Evolutionary conservation across 1,140 invertebrate genomes (phyloP).

Genomic region (Tetragnatha versicolor): DNA sequence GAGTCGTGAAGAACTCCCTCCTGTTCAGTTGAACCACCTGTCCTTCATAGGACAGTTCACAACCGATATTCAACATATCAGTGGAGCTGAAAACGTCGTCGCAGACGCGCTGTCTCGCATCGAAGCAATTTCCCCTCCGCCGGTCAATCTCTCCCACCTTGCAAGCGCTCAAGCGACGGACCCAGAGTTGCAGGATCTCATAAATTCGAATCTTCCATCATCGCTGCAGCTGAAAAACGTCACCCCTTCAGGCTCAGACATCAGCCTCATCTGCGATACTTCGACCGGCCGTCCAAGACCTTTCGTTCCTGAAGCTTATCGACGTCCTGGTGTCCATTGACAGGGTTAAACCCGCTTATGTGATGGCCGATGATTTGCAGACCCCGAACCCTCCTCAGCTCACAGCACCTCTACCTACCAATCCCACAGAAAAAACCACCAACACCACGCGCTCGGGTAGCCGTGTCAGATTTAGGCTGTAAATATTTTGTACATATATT

Average conservation of each 20-base stretch:
- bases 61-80: neutral
- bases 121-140: neutral
- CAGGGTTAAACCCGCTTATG: too few relatives aligned
- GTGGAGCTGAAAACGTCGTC: neutral
- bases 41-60: neutral
- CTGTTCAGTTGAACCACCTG: neutral
- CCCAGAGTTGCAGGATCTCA: neutral
- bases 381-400: too few relatives aligned
- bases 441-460: too few relatives aligned
- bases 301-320: neutral
- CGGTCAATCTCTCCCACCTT: neutral
- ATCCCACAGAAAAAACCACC: too few relatives aligned
- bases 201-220: neutral
- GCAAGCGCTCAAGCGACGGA: neutral
- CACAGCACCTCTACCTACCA: too few relatives aligned
- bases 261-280: neutral
- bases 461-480: too few relatives aligned
- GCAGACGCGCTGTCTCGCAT: neutral
- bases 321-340: neutral
- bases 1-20: too few relatives aligned
- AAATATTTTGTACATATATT: too few relatives aligned
- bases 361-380: too few relatives aligned
- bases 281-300: neutral
- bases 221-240: conserved; percentile 1
- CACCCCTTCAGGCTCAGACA: neutral